Evolutionary conservation across 2,888 invertebrate species (phyloP).

Genomic region (Mythimna lalbum): DNA sequence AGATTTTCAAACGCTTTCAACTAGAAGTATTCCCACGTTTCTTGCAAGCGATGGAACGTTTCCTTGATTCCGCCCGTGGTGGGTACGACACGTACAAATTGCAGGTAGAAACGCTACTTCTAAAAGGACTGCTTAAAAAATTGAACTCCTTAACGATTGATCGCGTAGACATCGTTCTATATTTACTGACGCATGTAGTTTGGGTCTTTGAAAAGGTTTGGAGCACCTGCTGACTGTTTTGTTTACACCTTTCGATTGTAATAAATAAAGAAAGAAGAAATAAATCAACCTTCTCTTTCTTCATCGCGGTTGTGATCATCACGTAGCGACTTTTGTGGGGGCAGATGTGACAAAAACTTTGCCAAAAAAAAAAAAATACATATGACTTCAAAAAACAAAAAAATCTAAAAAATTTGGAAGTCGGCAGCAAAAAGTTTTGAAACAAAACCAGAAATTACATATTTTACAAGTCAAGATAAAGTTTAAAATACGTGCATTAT

Average conservation of each 20-base stretch:
- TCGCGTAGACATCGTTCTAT: slow-evolving; percentile 29
- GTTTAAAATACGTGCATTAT: not conserved
- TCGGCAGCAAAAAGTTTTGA: too few relatives aligned
- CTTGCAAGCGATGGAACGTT: slow-evolving; percentile 47
- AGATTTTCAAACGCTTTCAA: slow-evolving; percentile 44
- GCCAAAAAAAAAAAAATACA: too few relatives aligned
- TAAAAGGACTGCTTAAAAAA: slow-evolving; percentile 62
- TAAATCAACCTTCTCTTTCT: too few relatives aligned
- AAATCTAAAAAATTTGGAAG: too few relatives aligned
- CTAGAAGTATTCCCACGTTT: slow-evolving; percentile 52
- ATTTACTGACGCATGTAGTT: slow-evolving; percentile 33
- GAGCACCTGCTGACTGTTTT: slow-evolving; percentile 25
- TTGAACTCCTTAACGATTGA: slow-evolving; percentile 61
- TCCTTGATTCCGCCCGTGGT: slow-evolving; percentile 48
- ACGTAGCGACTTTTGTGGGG: too few relatives aligned
- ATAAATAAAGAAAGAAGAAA: too few relatives aligned
- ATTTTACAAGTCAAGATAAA: not conserved
- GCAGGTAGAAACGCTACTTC: slow-evolving; percentile 52
- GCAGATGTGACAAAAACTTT: too few relatives aligned
- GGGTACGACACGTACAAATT: slow-evolving; percentile 61
- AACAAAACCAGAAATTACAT: too few relatives aligned
- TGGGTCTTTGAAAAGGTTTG: slow-evolving; percentile 10
- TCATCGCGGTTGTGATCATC: too few relatives aligned
- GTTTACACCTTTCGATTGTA: not conserved
- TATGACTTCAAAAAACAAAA: too few relatives aligned